A percentile compares a stretch with the other conserved stretches of the same genome.
phyloP scores from a whole-genome alignment of 2,797 vertebrate genomes.

The Sarcophilus harrisii region DNA sequence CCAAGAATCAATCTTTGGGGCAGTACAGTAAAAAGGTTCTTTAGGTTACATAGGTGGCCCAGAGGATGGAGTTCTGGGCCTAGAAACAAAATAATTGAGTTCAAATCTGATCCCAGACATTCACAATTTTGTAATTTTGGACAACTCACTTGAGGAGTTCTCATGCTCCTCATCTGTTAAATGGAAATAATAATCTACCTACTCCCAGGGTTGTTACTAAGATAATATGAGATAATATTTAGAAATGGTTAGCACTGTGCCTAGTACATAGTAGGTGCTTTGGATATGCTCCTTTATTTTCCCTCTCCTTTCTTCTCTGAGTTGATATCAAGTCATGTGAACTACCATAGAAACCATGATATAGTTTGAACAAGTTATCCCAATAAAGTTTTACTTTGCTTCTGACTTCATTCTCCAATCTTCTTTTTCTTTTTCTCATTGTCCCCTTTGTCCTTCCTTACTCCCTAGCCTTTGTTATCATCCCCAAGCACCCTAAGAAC shows the following conservation, averaged over 20 bases:
- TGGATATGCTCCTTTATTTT: neutral
- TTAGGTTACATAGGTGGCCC: neutral
- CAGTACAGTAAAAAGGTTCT: neutral
- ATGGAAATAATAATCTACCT: neutral
- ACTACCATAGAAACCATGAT: neutral
- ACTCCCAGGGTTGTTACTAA: neutral
- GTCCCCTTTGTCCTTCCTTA: neutral
- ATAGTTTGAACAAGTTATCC: neutral
- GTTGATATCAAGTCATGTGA: neutral
- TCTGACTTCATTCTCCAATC: neutral
- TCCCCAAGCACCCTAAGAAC: neutral
- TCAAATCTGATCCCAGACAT: neutral
- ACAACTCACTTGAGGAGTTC: neutral
- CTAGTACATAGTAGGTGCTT: neutral
- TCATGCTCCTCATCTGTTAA: neutral
- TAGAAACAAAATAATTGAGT: neutral
- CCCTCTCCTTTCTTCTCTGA: neutral
- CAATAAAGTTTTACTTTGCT: neutral
- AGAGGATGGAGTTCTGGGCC: neutral
- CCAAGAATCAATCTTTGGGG: neutral
- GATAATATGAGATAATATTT: neutral
- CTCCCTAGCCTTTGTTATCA: neutral
- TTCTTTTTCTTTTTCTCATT: neutral
- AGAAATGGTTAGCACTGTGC: neutral
- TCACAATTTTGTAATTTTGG: neutral